Evolutionary conservation across 2,113 vertebrate genomes (phyloP), one percentile per base, ranked within the genome.

Genomic region (Laticauda colubrina): DNA sequence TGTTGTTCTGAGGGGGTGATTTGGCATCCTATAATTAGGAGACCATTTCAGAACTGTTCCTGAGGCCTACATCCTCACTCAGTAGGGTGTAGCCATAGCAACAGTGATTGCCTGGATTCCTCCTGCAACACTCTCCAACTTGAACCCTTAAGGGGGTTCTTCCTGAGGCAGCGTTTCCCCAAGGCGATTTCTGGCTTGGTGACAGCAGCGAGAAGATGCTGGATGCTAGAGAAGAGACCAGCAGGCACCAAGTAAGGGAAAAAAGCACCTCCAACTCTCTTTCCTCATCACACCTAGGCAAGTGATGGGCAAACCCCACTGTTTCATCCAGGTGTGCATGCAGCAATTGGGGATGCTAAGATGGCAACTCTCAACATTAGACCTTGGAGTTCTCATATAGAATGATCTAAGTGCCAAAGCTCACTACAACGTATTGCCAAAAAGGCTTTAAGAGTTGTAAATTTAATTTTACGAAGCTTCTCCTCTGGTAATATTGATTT

Each of bases 71-170:
- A 95, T 95, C 94, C 95, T 96, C 93, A 61, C 95, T 5, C 92
- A 97, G 97, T 94, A 93, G 96, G 90, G 89, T 92, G 98, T 98
- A 98, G 95, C 98, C 96, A 98, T 98, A 93, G 98, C 95, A 98
- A 98, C 98, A 69, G 43, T 85, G 91, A 96, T 96, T 96, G 95
- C 89, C 93, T 92, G 95, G 96, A 96, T 96, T 96, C 93, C 93
- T 93, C 94, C 94, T 93, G 95, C 64, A 59, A 89, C 81, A 51
- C 86, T 89, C 91, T 94, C 94, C 95, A 69, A 85, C 94, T 96
- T 91, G 92, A 94, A 56, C 90, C 91, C 93, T 95, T 89, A 57
- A 69, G 55, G 86, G 45, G 89, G 91, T 86, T 92, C 61, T 93
- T 94, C 91, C 81, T 87, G 92, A 75, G 51, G 75, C 57, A 15